These are phyloP conservation scores for Dasypolia templi DNA, from an alignment of 2,888 invertebrate species.

Conservation along the genomic window DNA sequence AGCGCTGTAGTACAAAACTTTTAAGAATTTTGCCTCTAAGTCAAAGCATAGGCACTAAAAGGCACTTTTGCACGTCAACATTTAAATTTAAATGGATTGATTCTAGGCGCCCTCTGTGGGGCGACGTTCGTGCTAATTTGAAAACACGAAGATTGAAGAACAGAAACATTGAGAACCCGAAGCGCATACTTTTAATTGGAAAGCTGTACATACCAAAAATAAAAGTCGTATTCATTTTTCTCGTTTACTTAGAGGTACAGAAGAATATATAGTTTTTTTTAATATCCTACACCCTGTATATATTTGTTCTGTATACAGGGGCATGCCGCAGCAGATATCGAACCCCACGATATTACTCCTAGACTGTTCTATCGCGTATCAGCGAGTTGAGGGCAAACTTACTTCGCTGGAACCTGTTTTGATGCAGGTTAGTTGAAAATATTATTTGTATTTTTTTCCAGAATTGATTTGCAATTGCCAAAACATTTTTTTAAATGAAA, in stretches of 20 bases:
- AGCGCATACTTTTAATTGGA: no score
- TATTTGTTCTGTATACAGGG: slow-evolving; percentile 71
- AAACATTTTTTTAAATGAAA: no score
- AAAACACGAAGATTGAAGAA: not conserved
- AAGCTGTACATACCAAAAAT: not conserved
- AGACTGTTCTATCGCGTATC: slow-evolving; percentile 98
- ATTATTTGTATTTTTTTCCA: not conserved
- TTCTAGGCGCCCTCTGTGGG: no score
- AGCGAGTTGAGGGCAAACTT: slow-evolving; percentile 97
- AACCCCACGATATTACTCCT: slow-evolving; percentile 96
- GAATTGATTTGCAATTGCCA: no score
- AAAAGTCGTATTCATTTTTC: not conserved
- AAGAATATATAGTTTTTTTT: no score
- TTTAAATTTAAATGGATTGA: no score
- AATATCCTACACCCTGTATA: not conserved
- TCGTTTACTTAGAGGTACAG: no score
- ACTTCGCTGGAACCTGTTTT: slow-evolving; percentile 98
- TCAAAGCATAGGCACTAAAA: no score
- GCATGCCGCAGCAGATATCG: slow-evolving; percentile 94
- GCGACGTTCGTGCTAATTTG: not conserved
- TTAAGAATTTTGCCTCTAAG: no score
- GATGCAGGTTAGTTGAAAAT: slow-evolving; percentile 92
- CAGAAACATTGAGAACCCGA: no score
- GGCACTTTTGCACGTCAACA: no score
- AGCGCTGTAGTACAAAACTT: no score